These are phyloP conservation scores for Druon quercuslanigerum DNA, from an alignment of 1,140 invertebrate species.

Conservation along the genomic window DNA sequence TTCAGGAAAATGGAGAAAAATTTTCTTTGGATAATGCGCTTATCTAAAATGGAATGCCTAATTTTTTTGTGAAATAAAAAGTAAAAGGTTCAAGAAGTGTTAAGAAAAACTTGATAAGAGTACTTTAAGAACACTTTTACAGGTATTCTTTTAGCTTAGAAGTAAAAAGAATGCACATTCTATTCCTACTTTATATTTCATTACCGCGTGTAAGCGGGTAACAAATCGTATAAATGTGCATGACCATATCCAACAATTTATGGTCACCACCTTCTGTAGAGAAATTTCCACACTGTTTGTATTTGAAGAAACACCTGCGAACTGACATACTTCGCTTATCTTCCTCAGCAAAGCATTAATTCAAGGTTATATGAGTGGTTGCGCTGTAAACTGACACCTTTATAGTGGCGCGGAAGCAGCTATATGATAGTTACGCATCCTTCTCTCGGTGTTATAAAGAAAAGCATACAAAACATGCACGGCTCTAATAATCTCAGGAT, in stretches of 20 bases:
- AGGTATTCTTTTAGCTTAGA: no score
- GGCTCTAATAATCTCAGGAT: slow-evolving; percentile 16
- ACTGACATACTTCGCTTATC: neutral
- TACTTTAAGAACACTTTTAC: no score
- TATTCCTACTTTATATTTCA: neutral
- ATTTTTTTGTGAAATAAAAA: no score
- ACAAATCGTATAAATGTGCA: neutral
- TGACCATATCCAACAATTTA: neutral
- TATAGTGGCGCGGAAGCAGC: neutral
- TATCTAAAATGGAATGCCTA: no score
- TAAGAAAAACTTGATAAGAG: no score
- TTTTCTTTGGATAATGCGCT: no score
- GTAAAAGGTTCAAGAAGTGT: no score
- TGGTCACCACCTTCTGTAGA: neutral
- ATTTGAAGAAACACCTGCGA: slow-evolving; percentile 15
- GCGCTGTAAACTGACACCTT: slow-evolving; percentile 1
- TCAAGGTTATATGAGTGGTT: slow-evolving; percentile 12
- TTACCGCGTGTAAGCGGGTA: neutral
- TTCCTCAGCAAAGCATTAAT: slow-evolving; percentile 2
- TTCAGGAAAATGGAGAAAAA: no score
- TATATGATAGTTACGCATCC: neutral
- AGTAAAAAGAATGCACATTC: neutral
- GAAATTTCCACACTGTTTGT: neutral
- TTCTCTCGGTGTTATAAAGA: slow-evolving; percentile 14
- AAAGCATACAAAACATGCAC: neutral